Evolutionary conservation across 2,113 vertebrate genomes (phyloP).

Genomic region (Gallinago paraguaiae): DNA sequence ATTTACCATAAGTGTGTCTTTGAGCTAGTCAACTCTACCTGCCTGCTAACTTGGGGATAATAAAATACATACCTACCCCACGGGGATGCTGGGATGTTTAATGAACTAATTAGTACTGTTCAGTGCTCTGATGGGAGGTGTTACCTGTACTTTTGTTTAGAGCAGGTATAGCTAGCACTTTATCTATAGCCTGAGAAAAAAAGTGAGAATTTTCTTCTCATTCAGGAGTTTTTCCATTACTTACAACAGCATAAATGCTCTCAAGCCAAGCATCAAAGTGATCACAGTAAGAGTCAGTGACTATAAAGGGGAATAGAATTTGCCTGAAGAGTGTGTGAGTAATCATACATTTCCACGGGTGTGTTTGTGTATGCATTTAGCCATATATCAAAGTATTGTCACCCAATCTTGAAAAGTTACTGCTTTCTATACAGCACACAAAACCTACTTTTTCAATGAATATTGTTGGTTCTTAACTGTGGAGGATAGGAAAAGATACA

Average conservation of each 20-base stretch:
- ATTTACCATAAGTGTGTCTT: constrained; percentile 55
- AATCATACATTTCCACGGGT: neutral
- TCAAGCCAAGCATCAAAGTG: neutral
- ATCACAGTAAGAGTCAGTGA: neutral
- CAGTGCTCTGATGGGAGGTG: neutral
- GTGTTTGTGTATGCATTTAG: neutral
- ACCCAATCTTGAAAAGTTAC: neutral
- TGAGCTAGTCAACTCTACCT: constrained; percentile 33
- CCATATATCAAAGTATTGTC: neutral
- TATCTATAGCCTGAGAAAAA: neutral
- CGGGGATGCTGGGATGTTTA: constrained; percentile 38
- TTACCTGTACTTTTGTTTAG: constrained; percentile 17
- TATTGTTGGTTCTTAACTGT: neutral
- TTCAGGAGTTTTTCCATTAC: neutral
- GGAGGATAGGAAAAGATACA: neutral
- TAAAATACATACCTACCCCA: constrained; percentile 32
- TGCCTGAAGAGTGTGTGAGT: neutral
- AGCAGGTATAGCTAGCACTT: neutral
- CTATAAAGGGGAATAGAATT: neutral
- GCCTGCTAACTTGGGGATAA: constrained; percentile 49
- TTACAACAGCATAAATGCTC: neutral
- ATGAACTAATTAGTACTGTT: constrained; percentile 43
- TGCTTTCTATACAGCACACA: neutral
- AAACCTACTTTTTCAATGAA: neutral
- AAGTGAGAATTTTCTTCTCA: neutral